These are phyloP conservation scores for Neodiprion virginianus DNA, from an alignment of 1,140 invertebrate genomes.

Conservation along the genomic window DNA sequence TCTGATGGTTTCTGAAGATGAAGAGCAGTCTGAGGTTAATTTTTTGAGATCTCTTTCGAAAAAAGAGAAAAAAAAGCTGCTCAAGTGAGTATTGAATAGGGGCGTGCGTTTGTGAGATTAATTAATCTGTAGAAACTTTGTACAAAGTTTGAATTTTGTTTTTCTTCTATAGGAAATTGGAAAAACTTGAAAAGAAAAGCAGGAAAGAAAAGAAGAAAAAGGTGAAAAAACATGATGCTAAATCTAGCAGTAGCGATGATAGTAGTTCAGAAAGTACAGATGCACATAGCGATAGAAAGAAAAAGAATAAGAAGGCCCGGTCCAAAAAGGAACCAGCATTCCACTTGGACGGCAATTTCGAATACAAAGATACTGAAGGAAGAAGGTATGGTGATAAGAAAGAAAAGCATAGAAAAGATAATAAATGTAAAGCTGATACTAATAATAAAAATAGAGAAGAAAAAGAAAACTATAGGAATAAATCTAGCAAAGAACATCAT, in stretches of 20 bases:
- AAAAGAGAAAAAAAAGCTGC: conserved; percentile 89
- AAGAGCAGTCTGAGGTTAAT: conserved; percentile 71
- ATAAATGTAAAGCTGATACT: conserved; percentile 22
- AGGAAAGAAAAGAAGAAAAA: conserved; percentile 65
- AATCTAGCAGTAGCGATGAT: conserved; percentile 25
- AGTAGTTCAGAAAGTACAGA: conserved; percentile 22
- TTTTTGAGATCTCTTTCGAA: conserved; percentile 84
- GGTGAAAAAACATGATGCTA: conserved; percentile 60
- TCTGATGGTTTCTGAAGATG: conserved; percentile 65
- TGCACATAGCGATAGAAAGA: conserved; percentile 27
- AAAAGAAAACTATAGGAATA: conserved; percentile 28
- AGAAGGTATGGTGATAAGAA: conserved; percentile 39
- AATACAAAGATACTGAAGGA: conserved; percentile 36
- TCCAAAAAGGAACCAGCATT: conserved; percentile 16
- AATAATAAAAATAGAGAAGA: conserved; percentile 24
- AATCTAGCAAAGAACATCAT: conserved; percentile 26
- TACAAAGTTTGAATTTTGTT: conserved; percentile 25
- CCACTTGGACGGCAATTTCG: conserved; percentile 35
- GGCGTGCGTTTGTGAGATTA: conserved; percentile 6
- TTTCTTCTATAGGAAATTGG: conserved; percentile 70
- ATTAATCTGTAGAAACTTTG: conserved; percentile 11
- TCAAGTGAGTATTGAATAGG: conserved; percentile 71
- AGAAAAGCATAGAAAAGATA: conserved; percentile 34
- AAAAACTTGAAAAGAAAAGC: conserved; percentile 74
- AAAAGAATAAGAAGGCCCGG: conserved; percentile 35